phyloP scores from a whole-genome alignment of 2,113 vertebrate genomes.

The Oceanodroma tethys region DNA sequence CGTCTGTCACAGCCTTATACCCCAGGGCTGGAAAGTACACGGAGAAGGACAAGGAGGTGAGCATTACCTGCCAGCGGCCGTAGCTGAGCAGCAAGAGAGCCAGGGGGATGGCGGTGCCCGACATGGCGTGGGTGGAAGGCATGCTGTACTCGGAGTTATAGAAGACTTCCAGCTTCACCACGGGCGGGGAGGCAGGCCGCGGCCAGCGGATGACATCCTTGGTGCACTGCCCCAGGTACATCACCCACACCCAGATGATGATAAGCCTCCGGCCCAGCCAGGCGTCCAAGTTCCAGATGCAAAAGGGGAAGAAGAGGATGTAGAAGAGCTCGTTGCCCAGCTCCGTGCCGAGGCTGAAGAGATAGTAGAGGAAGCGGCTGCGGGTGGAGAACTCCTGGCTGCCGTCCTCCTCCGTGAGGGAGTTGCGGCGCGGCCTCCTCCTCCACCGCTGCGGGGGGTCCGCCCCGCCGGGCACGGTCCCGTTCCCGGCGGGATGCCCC shows the following conservation, averaged over 20 bases:
- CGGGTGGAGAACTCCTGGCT: constrained; percentile 82
- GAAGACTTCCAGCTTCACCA: constrained; percentile 94
- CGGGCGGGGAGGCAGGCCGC: constrained; percentile 90
- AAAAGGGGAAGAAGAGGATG: constrained; percentile 91
- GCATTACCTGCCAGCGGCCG: constrained; percentile 90
- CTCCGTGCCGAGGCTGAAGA: constrained; percentile 93
- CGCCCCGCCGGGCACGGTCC: constrained; percentile 39
- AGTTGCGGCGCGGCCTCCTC: constrained; percentile 83
- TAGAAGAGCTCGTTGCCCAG: constrained; percentile 96
- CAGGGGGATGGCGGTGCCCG: constrained; percentile 92
- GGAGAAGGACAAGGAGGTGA: neutral
- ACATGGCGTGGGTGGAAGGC: constrained; percentile 99
- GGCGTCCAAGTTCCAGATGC: constrained; percentile 92
- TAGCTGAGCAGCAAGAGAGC: constrained; percentile 86
- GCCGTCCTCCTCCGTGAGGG: constrained; percentile 81
- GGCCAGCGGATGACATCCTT: constrained; percentile 93
- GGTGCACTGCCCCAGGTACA: constrained; percentile 97
- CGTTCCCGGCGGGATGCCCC: constrained; percentile 66
- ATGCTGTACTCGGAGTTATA: constrained; percentile 99
- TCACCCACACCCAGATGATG: constrained; percentile 94
- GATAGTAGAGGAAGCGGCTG: constrained; percentile 84
- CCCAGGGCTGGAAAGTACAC: neutral
- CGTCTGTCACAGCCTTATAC: neutral
- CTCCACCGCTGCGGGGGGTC: neutral
- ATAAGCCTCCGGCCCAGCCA: constrained; percentile 85